Evolutionary conservation across 2,113 vertebrate genomes (phyloP), one percentile per base, ranked within the genome.

Genomic region (Oryzias curvinotus): DNA sequence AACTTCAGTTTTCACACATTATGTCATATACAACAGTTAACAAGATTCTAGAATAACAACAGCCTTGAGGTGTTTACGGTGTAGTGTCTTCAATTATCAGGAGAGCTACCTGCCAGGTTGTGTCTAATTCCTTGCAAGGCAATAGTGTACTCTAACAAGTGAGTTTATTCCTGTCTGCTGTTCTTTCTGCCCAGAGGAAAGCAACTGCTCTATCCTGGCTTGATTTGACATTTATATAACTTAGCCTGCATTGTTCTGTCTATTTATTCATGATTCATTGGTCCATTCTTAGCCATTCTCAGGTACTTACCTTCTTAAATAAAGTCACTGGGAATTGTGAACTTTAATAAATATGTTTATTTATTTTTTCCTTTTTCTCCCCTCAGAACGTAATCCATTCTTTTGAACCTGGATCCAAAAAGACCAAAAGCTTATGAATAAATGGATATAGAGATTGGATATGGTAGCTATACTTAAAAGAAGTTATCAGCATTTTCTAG

Each of bases 61-160:
- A 87, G 87, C 87, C 84, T 82, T 82, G 77, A 86, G 87, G 85
- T 87, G 82, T 87, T 89, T 87, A 74, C 75, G 80, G 68, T 78
- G 85, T 62, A 81, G 78, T 82, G 81, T 87, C 85, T 87, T 86
- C 87, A 86, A 85, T 89, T 89, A 86, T 85, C 82, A 79, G 76
- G 85, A 89, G 85, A 89, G 78, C 67, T 81, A 82, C 83, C 82
- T 83, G 80, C 78, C 78, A 87, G 80, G 67, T 86, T 85, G 81
- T 73, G 71, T 83, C 85, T 86, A 84, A 83, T 87, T 85, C 78
- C 82, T 82, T 82, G 69, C 86, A 80, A 85, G 85, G 77, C 67
- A 19, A 81, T 57, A 75, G 77, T 82, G 77, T 82, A 82, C 70
- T 73, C 83, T 84, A 87, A 87, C 85, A 88, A 86, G 81, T 81